Evolutionary conservation across 2,113 vertebrate genomes (phyloP), one percentile per base, ranked within the genome.

Genomic region (Corythornis vintsioides): DNA sequence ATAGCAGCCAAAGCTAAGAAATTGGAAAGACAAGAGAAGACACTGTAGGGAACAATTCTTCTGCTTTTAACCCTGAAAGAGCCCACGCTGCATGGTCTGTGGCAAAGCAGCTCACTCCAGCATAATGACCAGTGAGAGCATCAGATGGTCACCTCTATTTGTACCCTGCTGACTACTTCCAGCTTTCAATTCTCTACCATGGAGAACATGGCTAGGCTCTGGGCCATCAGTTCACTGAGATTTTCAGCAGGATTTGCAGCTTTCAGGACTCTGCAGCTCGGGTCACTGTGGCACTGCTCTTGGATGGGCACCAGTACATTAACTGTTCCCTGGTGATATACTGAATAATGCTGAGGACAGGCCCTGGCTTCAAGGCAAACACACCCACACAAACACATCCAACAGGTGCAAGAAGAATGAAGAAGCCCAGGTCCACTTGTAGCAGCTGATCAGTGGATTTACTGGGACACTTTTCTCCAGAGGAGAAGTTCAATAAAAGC

Each of bases 21-120:
- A 78, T 28, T 28, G 47, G 64, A 92, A 93, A 87, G 85, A 95
- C 73, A 71, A 88, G 94, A 70, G 84, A 86, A 26, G 21, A 88
- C 3, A 4, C 18, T 45, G 57, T 63, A 25, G 47, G 61, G 35
- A 53, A 52, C 6, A 56, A 33, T 55, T 78, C 77, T 47, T 64
- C 48, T 40, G 42, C 42, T 86, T 93, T 81, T 77, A 87, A 92
- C 59, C n/a, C 88, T 86, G 47, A 42, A 67, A 79, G 45, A 67
- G 31, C 45, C 73, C 77, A 13, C 33, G 56, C 63, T 29, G 33
- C 33, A 57, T 0, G 0, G 22, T 28, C 64, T 56, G 19, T 60
- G 40, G 64, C 64, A 83, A 91, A 86, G 35, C 56, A 57, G 19
- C 59, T 47, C 33, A 25, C 8, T 53, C 67, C 60, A 13, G 21